Evolutionary conservation across 2,888 invertebrate genomes (phyloP).

Genomic region (Pollenia labialis): DNA sequence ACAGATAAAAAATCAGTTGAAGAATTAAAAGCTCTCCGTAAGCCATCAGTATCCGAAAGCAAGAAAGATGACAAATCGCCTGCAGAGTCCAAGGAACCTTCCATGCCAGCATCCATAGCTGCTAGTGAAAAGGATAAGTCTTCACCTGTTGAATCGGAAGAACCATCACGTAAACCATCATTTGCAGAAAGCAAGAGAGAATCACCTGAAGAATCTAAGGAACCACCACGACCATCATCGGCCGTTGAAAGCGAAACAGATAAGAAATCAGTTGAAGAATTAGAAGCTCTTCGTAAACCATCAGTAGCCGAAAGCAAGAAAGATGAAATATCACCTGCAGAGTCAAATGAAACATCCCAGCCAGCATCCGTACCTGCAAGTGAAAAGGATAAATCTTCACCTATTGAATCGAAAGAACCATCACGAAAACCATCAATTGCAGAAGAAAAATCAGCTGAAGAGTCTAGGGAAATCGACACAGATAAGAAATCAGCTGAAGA

Average conservation of each 20-base stretch:
- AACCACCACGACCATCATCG: slow-evolving; percentile 44
- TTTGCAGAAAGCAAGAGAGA: slow-evolving; percentile 43
- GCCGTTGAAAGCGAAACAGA: slow-evolving; percentile 24
- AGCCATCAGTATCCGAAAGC: slow-evolving; percentile 62
- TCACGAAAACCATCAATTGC: slow-evolving; percentile 50
- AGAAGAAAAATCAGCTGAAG: slow-evolving; percentile 61
- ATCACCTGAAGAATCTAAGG: slow-evolving; percentile 28
- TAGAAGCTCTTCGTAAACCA: too few species aligned
- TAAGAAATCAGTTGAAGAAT: too few species aligned
- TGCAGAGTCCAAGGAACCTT: slow-evolving; percentile 7
- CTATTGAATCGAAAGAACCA: too few species aligned
- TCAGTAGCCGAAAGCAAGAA: too few species aligned
- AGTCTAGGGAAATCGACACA: slow-evolving; percentile 8
- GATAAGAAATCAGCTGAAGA: too few species aligned
- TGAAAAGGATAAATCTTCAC: too few species aligned
- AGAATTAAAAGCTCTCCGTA: slow-evolving; percentile 60
- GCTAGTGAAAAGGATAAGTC: slow-evolving; percentile 56
- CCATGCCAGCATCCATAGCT: slow-evolving; percentile 14
- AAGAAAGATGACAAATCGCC: slow-evolving; percentile 47
- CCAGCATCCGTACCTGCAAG: too few species aligned
- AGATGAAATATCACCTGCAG: slow-evolving; percentile 34
- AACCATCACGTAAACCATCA: slow-evolving; percentile 66
- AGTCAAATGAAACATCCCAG: slow-evolving; percentile 17
- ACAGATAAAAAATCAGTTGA: slow-evolving; percentile 53
- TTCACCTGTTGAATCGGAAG: slow-evolving; percentile 51